Percentiles rank a stretch among this genome's conserved stretches.
These are phyloP conservation scores for Popillia japonica DNA, from an alignment of 1,140 invertebrate species.

Conservation along the genomic window DNA sequence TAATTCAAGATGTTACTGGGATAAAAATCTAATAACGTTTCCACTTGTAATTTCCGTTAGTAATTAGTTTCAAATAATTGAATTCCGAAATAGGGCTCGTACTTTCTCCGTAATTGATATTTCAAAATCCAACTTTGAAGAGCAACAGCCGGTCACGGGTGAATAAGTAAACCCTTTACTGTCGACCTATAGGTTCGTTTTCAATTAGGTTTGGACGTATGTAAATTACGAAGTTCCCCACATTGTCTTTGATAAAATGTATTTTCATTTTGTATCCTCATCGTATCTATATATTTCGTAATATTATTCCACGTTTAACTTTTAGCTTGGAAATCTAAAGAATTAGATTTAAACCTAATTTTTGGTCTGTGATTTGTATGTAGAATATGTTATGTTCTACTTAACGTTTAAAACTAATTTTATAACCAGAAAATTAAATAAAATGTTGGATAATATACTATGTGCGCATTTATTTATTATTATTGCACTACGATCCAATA, in stretches of 20 bases:
- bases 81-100: background rate
- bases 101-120: slow-evolving; percentile 25
- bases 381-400: too few species aligned
- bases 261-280: slow-evolving; percentile 6
- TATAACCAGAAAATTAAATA: too few species aligned
- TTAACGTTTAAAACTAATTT: too few species aligned
- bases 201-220: slow-evolving; percentile 22
- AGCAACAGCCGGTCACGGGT: background rate
- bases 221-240: slow-evolving; percentile 23
- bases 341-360: background rate
- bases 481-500: too few species aligned
- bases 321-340: background rate
- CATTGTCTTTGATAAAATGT: slow-evolving; percentile 12
- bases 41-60: background rate
- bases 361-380: too few species aligned
- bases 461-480: too few species aligned
- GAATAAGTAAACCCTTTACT: slow-evolving; percentile 24
- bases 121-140: slow-evolving; percentile 25
- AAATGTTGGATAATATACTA: too few species aligned
- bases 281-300: background rate
- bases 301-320: background rate
- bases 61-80: slow-evolving; percentile 27
- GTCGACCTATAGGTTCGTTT: slow-evolving; percentile 9
- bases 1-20: background rate
- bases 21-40: slow-evolving; percentile 19